phyloP scores from a whole-genome alignment of 1,140 invertebrate species.

The Eriosoma lanigerum region DNA sequence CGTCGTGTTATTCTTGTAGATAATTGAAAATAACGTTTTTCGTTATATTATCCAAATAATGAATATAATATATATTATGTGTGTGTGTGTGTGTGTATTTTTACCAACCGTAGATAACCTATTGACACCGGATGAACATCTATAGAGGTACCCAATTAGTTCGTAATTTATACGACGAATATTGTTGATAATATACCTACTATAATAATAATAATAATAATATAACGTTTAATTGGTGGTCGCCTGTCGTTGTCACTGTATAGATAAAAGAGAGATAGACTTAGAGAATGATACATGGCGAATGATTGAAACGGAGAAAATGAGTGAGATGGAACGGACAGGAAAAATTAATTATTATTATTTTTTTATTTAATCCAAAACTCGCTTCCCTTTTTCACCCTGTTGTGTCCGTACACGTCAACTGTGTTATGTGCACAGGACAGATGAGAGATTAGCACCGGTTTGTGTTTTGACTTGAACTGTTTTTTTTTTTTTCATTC shows the following conservation, averaged over 20 bases:
- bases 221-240: slow-evolving; percentile 38
- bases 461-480: slow-evolving; percentile 45
- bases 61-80: background rate
- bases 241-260: background rate
- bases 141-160: slow-evolving; percentile 44
- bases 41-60: slow-evolving; percentile 20
- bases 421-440: slow-evolving; percentile 16
- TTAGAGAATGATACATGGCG: background rate
- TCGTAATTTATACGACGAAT: slow-evolving; percentile 39
- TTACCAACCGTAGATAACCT: slow-evolving; percentile 45
- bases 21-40: slow-evolving; percentile 46
- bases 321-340: background rate
- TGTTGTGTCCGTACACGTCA: slow-evolving; percentile 9
- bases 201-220: too few relatives aligned
- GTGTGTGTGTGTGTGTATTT: background rate
- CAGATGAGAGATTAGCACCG: slow-evolving; percentile 50
- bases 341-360: slow-evolving; percentile 45
- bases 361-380: slow-evolving; percentile 4
- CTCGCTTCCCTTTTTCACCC: background rate
- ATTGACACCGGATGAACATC: slow-evolving; percentile 45
- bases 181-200: slow-evolving; percentile 11
- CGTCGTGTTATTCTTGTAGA: slow-evolving; percentile 20
- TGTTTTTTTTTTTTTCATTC: slow-evolving; percentile 33
- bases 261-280: background rate
- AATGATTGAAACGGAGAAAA: background rate